A percentile compares a stretch with the other conserved stretches of the same genome.
phyloP scores from a whole-genome alignment of 35 echinoderm and acorn worm genomes.

The Amphiura filiformis region DNA sequence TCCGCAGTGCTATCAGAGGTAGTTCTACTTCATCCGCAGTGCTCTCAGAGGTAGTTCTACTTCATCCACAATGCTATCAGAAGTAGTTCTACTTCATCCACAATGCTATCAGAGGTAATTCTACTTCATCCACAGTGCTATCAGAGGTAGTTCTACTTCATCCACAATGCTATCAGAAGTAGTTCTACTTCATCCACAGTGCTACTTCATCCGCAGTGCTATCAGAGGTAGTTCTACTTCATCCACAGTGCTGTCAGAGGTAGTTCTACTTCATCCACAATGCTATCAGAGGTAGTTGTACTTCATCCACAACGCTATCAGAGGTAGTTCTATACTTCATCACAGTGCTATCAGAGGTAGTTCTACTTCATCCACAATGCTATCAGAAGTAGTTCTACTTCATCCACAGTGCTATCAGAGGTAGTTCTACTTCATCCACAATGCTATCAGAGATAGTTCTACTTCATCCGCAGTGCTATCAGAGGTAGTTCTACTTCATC shows the following conservation, averaged over 20 bases:
- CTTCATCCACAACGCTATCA: neutral
- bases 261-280: neutral
- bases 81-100: neutral
- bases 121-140: neutral
- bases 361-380: neutral
- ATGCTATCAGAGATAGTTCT: neutral
- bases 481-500: neutral
- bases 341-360: neutral
- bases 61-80: conserved; percentile 6
- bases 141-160: neutral
- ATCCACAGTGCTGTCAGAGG: neutral
- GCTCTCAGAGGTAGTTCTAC: neutral
- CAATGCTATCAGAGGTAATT: neutral
- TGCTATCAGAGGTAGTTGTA: neutral
- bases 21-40: neutral
- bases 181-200: neutral
- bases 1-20: neutral
- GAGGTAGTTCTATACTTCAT: neutral
- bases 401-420: conserved; percentile 1
- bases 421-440: neutral
- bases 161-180: neutral
- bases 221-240: conserved; percentile 4
- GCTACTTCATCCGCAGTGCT: neutral
- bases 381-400: conserved; percentile 2
- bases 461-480: neutral